These are phyloP conservation scores for Miichthys miiuy DNA, from an alignment of 2,797 vertebrate species.

Conservation along the genomic window DNA sequence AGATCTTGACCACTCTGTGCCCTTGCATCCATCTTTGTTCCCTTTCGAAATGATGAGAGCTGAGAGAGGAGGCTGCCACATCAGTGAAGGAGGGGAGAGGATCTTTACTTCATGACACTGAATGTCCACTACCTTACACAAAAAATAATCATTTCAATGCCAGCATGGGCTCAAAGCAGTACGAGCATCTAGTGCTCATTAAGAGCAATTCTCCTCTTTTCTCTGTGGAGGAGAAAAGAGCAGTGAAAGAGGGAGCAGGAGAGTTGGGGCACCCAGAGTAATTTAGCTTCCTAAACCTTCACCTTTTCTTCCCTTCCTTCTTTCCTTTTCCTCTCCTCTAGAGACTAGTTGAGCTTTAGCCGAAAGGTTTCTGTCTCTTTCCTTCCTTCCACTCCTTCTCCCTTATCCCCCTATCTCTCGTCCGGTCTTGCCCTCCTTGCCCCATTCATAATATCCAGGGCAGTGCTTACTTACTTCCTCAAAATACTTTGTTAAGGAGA, in stretches of 20 bases:
- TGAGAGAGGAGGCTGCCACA: slow-evolving; percentile 51
- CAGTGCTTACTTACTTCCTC: not conserved
- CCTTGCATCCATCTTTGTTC: slow-evolving; percentile 11
- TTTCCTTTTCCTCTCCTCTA: slow-evolving; percentile 14
- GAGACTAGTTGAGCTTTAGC: slow-evolving; percentile 39
- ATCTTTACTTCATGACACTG: slow-evolving; percentile 25
- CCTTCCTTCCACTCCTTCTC: slow-evolving; percentile 60
- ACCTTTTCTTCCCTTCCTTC: slow-evolving; percentile 54
- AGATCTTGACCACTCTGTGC: not conserved
- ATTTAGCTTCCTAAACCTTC: slow-evolving; percentile 63
- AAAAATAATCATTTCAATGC: slow-evolving; percentile 11
- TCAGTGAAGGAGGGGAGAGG: slow-evolving; percentile 36
- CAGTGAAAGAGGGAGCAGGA: slow-evolving; percentile 35
- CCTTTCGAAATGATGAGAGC: slow-evolving; percentile 21
- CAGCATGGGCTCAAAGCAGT: slow-evolving; percentile 50
- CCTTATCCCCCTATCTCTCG: slow-evolving; percentile 44
- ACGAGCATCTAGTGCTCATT: slow-evolving; percentile 57
- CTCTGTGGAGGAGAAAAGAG: slow-evolving; percentile 35
- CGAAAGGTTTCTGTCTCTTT: slow-evolving; percentile 47
- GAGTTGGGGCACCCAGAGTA: slow-evolving; percentile 34
- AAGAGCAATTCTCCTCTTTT: slow-evolving; percentile 29
- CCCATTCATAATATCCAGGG: slow-evolving; percentile 31
- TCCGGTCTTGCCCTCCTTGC: slow-evolving; percentile 28
- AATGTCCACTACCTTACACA: slow-evolving; percentile 36
- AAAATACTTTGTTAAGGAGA: slow-evolving; percentile 20